Conservation (phyloP, 2,888 invertebrate genomes). For the Microctonus hyperodae region DNA sequence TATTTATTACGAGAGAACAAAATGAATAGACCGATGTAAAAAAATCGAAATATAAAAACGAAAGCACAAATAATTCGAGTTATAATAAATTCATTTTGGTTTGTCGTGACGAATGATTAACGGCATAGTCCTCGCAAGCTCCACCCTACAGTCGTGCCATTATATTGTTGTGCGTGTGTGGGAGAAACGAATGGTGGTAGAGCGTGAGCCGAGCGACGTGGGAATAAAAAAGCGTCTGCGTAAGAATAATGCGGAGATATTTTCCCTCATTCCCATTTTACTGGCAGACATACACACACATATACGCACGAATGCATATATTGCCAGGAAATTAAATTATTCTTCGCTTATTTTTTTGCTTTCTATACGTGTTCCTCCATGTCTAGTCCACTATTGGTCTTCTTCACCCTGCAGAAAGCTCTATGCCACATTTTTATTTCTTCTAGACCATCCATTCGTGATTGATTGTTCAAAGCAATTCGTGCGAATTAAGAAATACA, state of each 20-base stretch:
- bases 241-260: slow-evolving; percentile 33
- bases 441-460: background rate
- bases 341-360: slow-evolving; percentile 21
- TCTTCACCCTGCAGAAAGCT: background rate
- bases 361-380: slow-evolving; percentile 13
- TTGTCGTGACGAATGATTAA: slow-evolving; percentile 36
- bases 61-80: background rate
- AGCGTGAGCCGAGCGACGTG: background rate
- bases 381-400: slow-evolving; percentile 12
- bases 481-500: background rate
- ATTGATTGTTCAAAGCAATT: background rate
- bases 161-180: background rate
- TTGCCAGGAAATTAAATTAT: slow-evolving; percentile 41
- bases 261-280: slow-evolving; percentile 19
- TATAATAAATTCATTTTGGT: slow-evolving; percentile 2
- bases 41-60: background rate
- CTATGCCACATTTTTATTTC: slow-evolving; percentile 7
- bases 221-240: slow-evolving; percentile 24
- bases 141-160: slow-evolving; percentile 27
- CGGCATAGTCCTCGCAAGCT: slow-evolving; percentile 35
- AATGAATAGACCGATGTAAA: background rate
- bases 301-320: background rate
- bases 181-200: background rate
- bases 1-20: background rate
- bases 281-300: slow-evolving; percentile 9